These are phyloP conservation scores for Zelostemma sp. DNA, from an alignment of 1,140 invertebrate species.

Conservation along the genomic window DNA sequence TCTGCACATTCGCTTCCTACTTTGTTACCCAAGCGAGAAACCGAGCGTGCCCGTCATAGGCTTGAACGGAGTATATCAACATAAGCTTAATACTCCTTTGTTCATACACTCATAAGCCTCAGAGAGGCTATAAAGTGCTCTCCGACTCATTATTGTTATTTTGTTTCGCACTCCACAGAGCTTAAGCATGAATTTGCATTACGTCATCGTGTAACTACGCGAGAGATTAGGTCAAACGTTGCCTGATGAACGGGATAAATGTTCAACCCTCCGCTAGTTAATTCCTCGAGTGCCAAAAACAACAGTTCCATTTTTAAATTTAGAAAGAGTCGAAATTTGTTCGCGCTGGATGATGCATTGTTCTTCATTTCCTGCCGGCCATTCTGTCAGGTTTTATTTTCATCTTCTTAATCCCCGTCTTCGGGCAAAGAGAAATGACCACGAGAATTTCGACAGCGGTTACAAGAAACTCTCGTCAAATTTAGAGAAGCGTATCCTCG, in stretches of 20 bases:
- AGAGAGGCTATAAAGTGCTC: slow-evolving; percentile 17
- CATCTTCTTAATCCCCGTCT: slow-evolving; percentile 35
- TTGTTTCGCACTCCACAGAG: slow-evolving; percentile 10
- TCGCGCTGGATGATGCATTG: slow-evolving; percentile 14
- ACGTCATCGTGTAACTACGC: background rate
- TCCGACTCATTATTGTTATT: slow-evolving; percentile 34
- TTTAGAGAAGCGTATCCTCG: slow-evolving; percentile 22
- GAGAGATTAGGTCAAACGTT: background rate
- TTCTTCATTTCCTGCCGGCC: slow-evolving; percentile 24
- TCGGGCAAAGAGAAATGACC: slow-evolving; percentile 31
- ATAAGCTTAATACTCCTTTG: slow-evolving; percentile 45
- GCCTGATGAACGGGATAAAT: background rate
- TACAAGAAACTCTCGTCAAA: slow-evolving; percentile 8
- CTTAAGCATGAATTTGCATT: slow-evolving; percentile 7
- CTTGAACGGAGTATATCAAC: slow-evolving; percentile 38
- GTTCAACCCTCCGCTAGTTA: background rate
- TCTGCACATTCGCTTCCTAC: slow-evolving; percentile 27
- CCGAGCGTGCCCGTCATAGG: slow-evolving; percentile 3
- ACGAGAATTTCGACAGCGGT: slow-evolving; percentile 30
- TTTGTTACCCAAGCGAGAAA: slow-evolving; percentile 22
- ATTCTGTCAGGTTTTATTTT: slow-evolving; percentile 38
- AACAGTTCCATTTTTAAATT: too few species aligned
- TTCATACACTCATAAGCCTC: slow-evolving; percentile 43
- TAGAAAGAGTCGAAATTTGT: too few species aligned
- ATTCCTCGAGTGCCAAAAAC: too few species aligned